Percentiles rank a stretch among this genome's conserved stretches.
phyloP scores from a whole-genome alignment of 1,140 invertebrate genomes.

The Dinoponera quadriceps region DNA sequence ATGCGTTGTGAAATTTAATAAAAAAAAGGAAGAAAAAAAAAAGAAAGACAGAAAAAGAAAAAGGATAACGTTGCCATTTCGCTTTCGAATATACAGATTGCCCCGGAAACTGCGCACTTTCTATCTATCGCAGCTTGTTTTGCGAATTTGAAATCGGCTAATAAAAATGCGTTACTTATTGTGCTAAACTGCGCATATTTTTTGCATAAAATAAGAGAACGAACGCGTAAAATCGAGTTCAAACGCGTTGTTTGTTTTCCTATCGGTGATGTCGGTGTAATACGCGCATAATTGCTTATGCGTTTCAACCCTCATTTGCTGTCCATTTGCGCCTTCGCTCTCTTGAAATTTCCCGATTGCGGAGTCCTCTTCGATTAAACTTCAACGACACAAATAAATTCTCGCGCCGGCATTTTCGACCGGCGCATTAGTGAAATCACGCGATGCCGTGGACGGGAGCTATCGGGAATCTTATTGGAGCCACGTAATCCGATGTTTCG shows the following conservation, averaged over 20 bases:
- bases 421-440: conserved; percentile 18
- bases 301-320: background rate
- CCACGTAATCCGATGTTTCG: conserved; percentile 15
- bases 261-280: background rate
- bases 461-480: conserved; percentile 35
- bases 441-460: background rate
- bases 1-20: too few relatives aligned
- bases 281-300: background rate
- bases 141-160: too few relatives aligned
- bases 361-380: background rate
- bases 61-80: too few relatives aligned
- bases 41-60: too few relatives aligned
- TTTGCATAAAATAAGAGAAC: background rate
- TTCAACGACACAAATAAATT: background rate
- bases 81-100: too few relatives aligned
- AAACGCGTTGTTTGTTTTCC: background rate
- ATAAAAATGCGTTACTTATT: too few relatives aligned
- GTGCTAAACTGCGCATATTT: too few relatives aligned
- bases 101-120: too few relatives aligned
- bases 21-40: too few relatives aligned
- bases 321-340: background rate
- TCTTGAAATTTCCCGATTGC: conserved; percentile 5
- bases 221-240: background rate
- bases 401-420: background rate
- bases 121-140: too few relatives aligned